A percentile compares a stretch with the other conserved stretches of the same genome.
Evolutionary conservation across 2,797 vertebrate species (phyloP).

Genomic region (Sorex maritimensis): DNA sequence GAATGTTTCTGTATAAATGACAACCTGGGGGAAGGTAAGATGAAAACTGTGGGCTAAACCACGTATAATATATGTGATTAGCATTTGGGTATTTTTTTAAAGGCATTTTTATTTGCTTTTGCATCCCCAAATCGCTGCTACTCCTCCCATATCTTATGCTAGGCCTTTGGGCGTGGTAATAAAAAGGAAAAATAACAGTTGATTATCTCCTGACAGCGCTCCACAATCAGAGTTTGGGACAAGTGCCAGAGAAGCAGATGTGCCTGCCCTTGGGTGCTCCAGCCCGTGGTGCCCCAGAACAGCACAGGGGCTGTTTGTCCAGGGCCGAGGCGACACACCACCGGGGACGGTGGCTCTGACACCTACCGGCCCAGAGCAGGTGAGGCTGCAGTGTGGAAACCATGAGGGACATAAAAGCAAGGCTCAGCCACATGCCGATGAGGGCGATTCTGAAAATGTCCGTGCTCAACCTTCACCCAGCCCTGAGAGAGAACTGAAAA

Average conservation of each 20-base stretch:
- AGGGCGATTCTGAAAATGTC: neutral
- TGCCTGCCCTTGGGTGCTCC: neutral
- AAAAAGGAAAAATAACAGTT: conserved; percentile 31
- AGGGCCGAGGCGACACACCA: too few species aligned
- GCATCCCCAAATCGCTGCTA: neutral
- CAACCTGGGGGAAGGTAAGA: neutral
- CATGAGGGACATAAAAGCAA: neutral
- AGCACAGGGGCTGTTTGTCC: too few species aligned
- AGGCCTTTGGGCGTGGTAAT: conserved; percentile 20
- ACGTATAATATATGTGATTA: neutral
- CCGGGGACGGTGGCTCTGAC: too few species aligned
- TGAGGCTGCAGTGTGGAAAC: neutral
- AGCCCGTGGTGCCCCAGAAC: too few species aligned
- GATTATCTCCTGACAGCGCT: conserved; percentile 16
- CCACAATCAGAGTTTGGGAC: neutral
- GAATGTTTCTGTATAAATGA: neutral
- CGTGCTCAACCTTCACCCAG: neutral
- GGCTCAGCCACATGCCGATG: neutral
- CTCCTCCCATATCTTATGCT: neutral
- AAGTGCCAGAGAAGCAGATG: conserved; percentile 50
- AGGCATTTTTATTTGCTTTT: neutral
- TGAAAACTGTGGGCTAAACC: neutral
- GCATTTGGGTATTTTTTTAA: neutral
- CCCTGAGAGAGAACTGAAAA: neutral
- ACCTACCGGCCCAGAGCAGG: too few species aligned